Conservation (phyloP, 2,888 invertebrate genomes). For the Andrena flavipes region DNA sequence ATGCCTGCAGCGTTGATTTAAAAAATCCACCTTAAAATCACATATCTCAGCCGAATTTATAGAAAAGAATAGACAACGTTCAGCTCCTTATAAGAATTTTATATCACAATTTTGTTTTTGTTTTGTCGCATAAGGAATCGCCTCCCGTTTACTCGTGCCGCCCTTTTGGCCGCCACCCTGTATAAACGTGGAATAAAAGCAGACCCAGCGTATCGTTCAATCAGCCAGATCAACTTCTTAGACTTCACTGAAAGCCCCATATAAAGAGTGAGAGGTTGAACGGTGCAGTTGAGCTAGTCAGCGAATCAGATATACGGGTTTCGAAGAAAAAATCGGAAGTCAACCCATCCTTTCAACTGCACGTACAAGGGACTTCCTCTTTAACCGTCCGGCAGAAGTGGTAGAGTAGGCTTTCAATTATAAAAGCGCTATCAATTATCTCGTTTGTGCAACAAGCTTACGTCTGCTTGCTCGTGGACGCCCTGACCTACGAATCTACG, state of each 20-base stretch:
- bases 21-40: too few relatives aligned
- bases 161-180: too few relatives aligned
- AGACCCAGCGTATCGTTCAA: background rate
- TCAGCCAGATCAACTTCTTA: background rate
- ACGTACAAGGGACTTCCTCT: slow-evolving; percentile 72
- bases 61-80: too few relatives aligned
- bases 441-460: slow-evolving; percentile 69
- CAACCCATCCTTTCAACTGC: slow-evolving; percentile 31
- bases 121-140: too few relatives aligned
- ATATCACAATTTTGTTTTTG: too few relatives aligned
- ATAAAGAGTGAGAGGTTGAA: background rate
- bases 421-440: slow-evolving; percentile 76
- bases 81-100: too few relatives aligned
- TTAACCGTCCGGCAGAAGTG: slow-evolving; percentile 68
- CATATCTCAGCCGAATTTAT: too few relatives aligned
- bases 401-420: slow-evolving; percentile 74
- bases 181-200: too few relatives aligned
- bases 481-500: slow-evolving; percentile 52
- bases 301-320: slow-evolving; percentile 15
- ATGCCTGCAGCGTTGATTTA: too few relatives aligned
- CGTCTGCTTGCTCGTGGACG: slow-evolving; percentile 42
- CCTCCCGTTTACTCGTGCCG: too few relatives aligned
- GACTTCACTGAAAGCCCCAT: background rate
- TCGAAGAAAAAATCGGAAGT: slow-evolving; percentile 42
- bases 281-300: background rate